Evolutionary conservation across 2,797 vertebrate species (phyloP).

Genomic region (Sorex maritimensis): DNA sequence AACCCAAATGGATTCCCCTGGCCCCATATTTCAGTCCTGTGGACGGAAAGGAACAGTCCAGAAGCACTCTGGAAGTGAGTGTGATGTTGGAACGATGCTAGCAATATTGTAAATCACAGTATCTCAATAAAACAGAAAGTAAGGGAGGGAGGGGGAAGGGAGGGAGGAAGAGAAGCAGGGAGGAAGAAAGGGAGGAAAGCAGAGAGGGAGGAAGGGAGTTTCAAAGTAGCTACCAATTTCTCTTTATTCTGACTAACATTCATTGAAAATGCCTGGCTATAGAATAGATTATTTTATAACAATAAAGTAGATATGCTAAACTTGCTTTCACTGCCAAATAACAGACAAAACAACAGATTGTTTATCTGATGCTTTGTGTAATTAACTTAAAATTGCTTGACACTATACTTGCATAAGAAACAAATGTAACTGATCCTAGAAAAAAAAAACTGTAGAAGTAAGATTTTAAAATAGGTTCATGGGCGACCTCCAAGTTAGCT

Average conservation of each 20-base stretch:
- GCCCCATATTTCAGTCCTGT: neutral
- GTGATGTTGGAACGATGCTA: too few species aligned
- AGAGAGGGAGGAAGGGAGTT: neutral
- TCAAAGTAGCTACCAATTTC: neutral
- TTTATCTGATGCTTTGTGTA: constrained; percentile 64
- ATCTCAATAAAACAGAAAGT: neutral
- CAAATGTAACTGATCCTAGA: neutral
- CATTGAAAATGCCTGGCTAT: constrained; percentile 7
- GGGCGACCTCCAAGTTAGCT: neutral
- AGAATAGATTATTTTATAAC: constrained; percentile 23
- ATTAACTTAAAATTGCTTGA: constrained; percentile 73
- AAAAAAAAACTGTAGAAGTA: constrained; percentile 56
- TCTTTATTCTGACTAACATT: constrained; percentile 42
- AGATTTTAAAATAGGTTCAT: constrained; percentile 54
- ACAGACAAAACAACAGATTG: constrained; percentile 61
- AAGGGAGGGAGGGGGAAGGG: neutral
- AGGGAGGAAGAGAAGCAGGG: too few species aligned
- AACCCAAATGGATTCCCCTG: neutral
- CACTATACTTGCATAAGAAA: constrained; percentile 20
- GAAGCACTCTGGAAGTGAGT: too few species aligned
- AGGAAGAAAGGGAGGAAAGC: neutral
- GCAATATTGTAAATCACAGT: too few species aligned
- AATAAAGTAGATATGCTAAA: constrained; percentile 13
- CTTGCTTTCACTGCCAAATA: constrained; percentile 58
- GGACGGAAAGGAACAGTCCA: neutral